Base-by-base conservation (phyloP, 2,888 invertebrate genomes). In the Ditylenchus weischeri region DNA sequence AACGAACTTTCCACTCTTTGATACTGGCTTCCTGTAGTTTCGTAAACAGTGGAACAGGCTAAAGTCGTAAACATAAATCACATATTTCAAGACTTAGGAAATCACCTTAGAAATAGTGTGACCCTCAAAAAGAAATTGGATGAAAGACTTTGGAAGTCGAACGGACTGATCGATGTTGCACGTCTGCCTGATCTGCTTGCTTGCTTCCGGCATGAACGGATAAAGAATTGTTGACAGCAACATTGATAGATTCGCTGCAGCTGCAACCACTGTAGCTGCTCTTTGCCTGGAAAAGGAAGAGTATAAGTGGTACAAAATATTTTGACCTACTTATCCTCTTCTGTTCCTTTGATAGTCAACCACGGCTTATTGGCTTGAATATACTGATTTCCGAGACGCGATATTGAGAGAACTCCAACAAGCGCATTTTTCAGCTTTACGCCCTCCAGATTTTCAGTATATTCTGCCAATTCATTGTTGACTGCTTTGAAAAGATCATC, bases 321-420 rank as follows among this genome's bases (percentile, higher is more conserved):
- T 8, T 43, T 8, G 43, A 43, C 15, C 61, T 57, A 78, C 91
- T 81, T 89, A 89, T 76, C 92, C 89, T 63, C 88, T 88, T 1
- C 88, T 2, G 85, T 87, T 38, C 92, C 91, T 84, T 96, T 98
- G 10, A 93, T 87, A 75, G 91, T 86, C 10, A 91, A 91, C 96
- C 98, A 99, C 0, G 98, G 96, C 83, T 93, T 90, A 74, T 90
- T 89, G 1, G 88, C 86, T 86, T 99, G 98, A 90, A 99, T 92
- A 84, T 91, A 94, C 81, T 93, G 93, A 86, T 99, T 99, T 7
- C 96, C 96, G 74, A 90, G 88, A 2, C 91, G 88, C 0, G 95
- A 93, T 68, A 96, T 90, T 1, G 88, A 88, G 76, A 98, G 85
- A 75, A 96, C 66, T 21, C 57, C 63, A 38, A 57, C 62, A 49